Evolutionary conservation across 2,888 invertebrate genomes (phyloP), one percentile per base, ranked within the genome.

Genomic region (Andrena bucephala): DNA sequence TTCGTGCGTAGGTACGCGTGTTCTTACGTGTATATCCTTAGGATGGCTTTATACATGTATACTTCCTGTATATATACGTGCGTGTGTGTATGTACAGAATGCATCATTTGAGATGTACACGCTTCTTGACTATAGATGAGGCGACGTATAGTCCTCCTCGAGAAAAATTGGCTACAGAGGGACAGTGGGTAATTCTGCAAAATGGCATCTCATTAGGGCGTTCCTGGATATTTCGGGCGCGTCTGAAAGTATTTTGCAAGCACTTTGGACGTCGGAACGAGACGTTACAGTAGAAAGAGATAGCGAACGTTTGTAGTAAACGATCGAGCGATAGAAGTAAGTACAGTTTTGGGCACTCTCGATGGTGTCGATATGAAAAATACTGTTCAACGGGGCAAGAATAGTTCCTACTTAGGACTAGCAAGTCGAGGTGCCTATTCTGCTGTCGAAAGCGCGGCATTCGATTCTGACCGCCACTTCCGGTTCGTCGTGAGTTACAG

Each of bases 61-160:
- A 24, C 48, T 20, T n/a, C 10, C 16, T 33, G 31, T 57, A 20
- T 79, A 57, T 48, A 33, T 65, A 36, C 31, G 33, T 42, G 1
- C 54, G 16, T 10, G 33, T 52, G 68, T 70, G 13, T 72, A 71
- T 68, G 48, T 78, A 78, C 77, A 78, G 75, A 57, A 65, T 75
- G 31, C 33, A 59, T 68, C 7, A 16, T 24, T 68, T 31, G 8
- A 65, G 66, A 71, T 42, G 42, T 36, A 57, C 54, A 52, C 50
- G 59, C 42, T 54, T 10, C 65, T 62, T 62, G 50, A 62, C n/a
- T 42, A 42, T 36, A 54, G 24, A 67, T 52, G 60, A 78, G 63
- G 63, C 57, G 5, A 10, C 3, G 8, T n/a, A 7, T 29, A 50
- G n/a, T 67, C 33, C 29, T 67, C 50, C 42, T 54, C 31, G 24